Base-by-base conservation (phyloP, 2,113 vertebrate species). In the Callospermophilus lateralis region DNA sequence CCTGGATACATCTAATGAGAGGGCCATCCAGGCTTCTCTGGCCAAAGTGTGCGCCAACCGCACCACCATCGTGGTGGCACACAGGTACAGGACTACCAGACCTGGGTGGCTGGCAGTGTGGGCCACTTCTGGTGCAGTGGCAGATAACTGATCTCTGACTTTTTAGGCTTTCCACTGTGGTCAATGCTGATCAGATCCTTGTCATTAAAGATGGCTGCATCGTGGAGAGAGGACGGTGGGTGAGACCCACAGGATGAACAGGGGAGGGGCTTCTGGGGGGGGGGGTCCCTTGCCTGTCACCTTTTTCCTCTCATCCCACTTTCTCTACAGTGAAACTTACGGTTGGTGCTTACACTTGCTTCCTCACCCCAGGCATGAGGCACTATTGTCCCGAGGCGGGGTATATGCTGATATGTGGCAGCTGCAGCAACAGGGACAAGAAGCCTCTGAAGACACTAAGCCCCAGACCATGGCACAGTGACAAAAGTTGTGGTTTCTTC, bases 11-110 rank as follows among this genome's bases (percentile, higher is more conserved):
- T 99, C 99, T 91, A 99, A 99, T 0, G 99, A 99, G 91, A 99
- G 99, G 78, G 99, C 99, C 98, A 99, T 99, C 97, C 99, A 99
- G 98, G 99, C 99, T 45, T 99, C 99, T 0, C 96, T 99, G 92
- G 98, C 99, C 84, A 99, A 99, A 98, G 99, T 99, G 89, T 99
- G 99, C 0, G 77, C 99, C 94, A 99, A 99, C 93, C 99, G 99
- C 10, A 99, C 99, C 86, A 99, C 99, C 70, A 88, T 99, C 0
- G 99, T 99, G 0, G 99, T 99, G 20, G 99, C 99, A 68, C 99
- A 99, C 97, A 99, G 99, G 99, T 99, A 98, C 4, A 2, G 45
- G 48, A n/a, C 74, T 58, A 30, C 8, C 61, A 55, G 5, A 4
- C 15, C 0, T 2, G 42, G 51, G 16, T 2, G 11, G 67, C 4